phyloP scores from a whole-genome alignment of 2,797 vertebrate genomes.

The Acanthornis magna region DNA sequence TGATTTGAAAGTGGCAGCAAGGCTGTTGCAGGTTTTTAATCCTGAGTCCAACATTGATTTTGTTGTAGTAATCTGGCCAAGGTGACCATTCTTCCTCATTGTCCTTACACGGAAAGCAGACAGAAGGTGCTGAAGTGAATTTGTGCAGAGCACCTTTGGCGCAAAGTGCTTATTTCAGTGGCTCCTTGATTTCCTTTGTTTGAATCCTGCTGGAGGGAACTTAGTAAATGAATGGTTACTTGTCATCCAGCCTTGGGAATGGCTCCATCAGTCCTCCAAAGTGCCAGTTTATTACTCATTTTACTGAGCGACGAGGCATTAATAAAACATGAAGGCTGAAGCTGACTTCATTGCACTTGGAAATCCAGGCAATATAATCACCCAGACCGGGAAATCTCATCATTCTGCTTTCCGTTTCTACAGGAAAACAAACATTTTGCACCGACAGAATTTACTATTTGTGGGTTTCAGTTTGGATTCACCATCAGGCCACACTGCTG shows the following conservation, averaged over 20 bases:
- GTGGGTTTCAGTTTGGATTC: background rate
- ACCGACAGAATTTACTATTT: background rate
- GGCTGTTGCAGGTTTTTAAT: background rate
- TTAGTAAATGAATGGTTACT: constrained; percentile 23
- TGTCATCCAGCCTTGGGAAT: constrained; percentile 24
- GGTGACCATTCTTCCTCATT: background rate
- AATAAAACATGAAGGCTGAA: constrained; percentile 51
- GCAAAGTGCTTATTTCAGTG: background rate
- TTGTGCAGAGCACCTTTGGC: background rate
- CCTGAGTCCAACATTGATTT: background rate
- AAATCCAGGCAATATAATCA: constrained; percentile 2
- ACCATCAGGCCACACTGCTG: background rate
- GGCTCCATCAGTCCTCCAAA: constrained; percentile 31
- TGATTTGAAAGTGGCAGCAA: background rate
- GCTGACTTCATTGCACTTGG: constrained; percentile 18
- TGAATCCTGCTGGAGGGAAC: background rate
- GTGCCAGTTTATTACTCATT: constrained; percentile 58
- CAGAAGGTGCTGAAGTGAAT: background rate
- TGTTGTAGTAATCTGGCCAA: background rate
- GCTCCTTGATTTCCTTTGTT: background rate
- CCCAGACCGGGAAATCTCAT: background rate
- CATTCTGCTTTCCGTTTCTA: background rate
- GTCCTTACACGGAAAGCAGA: background rate
- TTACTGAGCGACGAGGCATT: constrained; percentile 41
- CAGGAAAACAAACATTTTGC: background rate